Conservation (phyloP, 2,113 vertebrate species). For the Amphilophus citrinellus region DNA sequence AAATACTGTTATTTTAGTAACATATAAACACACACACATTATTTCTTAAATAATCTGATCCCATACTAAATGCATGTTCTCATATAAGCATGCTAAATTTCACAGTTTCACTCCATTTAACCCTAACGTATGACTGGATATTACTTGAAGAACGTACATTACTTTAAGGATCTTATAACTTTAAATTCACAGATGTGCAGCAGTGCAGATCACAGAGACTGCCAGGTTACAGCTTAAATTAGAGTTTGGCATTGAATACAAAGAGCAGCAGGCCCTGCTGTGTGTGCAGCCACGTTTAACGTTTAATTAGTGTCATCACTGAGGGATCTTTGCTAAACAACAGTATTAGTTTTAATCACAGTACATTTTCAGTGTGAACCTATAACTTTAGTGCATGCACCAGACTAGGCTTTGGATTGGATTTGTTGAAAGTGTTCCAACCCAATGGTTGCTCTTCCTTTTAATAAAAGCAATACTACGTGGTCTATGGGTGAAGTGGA, state of each 20-base stretch:
- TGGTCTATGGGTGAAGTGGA: background rate
- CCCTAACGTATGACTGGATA: background rate
- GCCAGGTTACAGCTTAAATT: background rate
- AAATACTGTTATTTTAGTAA: no score
- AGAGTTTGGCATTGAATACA: background rate
- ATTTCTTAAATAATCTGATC: background rate
- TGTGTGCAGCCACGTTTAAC: background rate
- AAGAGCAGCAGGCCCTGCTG: background rate
- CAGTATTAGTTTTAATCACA: conserved; percentile 13
- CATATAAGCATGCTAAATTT: background rate
- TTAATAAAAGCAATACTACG: background rate
- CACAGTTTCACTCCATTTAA: background rate
- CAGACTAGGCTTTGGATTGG: background rate
- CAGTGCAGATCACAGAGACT: background rate
- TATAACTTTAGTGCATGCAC: background rate
- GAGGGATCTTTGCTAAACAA: background rate
- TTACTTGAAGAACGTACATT: background rate
- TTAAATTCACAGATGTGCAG: background rate
- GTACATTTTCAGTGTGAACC: background rate
- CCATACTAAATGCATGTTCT: background rate
- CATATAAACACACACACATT: no score
- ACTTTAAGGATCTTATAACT: background rate
- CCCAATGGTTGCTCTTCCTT: background rate
- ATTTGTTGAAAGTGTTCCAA: background rate
- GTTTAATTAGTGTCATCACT: conserved; percentile 12